Evolutionary conservation across 2,888 invertebrate genomes (phyloP).

Genomic region (Perizoma flavofasciatum): DNA sequence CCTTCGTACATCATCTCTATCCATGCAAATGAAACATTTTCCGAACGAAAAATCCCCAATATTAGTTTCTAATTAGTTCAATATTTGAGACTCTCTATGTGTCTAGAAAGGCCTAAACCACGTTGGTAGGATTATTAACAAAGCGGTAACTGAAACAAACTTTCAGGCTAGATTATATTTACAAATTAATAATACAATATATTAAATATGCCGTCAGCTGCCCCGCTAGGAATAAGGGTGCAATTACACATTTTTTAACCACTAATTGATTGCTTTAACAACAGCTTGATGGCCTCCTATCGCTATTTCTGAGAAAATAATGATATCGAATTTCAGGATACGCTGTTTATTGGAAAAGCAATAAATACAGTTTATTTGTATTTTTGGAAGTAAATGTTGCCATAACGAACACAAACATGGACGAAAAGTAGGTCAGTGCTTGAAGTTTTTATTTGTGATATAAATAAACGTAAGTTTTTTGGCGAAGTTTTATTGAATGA

Average conservation of each 20-base stretch:
- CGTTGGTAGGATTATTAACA: too few species aligned
- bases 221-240: constrained; percentile 5
- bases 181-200: constrained; percentile 10
- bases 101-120: too few species aligned
- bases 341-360: constrained; percentile 25
- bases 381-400: constrained; percentile 14
- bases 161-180: not conserved
- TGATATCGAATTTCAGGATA: constrained; percentile 27
- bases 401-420: constrained; percentile 16
- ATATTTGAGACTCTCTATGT: too few species aligned
- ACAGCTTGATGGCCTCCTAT: constrained; percentile 27
- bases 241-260: constrained; percentile 20
- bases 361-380: constrained; percentile 25
- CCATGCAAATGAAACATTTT: too few species aligned
- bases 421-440: constrained; percentile 8
- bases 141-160: not conserved
- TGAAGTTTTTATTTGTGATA: constrained; percentile 4
- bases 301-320: constrained; percentile 32
- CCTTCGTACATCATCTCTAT: too few species aligned
- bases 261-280: constrained; percentile 34
- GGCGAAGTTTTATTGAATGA: too few species aligned
- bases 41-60: too few species aligned
- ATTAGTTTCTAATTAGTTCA: too few species aligned
- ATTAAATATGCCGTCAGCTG: not conserved
- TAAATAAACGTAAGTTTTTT: not conserved